Evolutionary conservation across 2,888 invertebrate species (phyloP).

Genomic region (Lasioglossum marginatum): DNA sequence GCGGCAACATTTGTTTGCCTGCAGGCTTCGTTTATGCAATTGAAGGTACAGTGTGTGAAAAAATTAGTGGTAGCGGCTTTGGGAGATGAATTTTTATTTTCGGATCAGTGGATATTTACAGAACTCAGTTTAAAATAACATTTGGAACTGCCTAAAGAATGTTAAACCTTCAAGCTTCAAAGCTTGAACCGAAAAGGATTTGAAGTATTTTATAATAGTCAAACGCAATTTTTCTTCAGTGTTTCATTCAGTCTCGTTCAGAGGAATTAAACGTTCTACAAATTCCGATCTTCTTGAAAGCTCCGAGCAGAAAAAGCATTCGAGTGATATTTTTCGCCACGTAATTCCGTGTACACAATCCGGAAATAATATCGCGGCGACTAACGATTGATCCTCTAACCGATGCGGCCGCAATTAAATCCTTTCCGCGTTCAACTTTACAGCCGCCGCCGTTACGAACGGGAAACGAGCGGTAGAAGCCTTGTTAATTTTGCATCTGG

Average conservation of each 20-base stretch:
- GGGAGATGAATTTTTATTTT: neutral
- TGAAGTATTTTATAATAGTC: neutral
- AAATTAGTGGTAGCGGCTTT: neutral
- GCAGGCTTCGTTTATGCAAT: neutral
- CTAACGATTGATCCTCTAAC: neutral
- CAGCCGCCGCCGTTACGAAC: neutral
- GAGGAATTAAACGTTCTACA: neutral
- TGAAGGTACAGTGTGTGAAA: neutral
- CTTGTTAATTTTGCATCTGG: slow-evolving; percentile 33
- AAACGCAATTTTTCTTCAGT: neutral
- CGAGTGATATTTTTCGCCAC: neutral
- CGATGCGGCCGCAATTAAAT: slow-evolving; percentile 11
- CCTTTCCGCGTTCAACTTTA: neutral
- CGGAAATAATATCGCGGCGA: neutral
- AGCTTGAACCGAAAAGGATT: neutral
- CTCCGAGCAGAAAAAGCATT: neutral
- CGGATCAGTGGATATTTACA: neutral
- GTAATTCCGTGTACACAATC: neutral
- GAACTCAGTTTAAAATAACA: neutral
- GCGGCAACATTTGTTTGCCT: neutral
- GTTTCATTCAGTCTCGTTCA: neutral
- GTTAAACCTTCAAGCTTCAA: neutral
- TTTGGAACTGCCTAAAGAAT: neutral
- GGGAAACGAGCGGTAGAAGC: neutral
- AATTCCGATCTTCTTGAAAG: neutral